phyloP scores from a whole-genome alignment of 2,797 vertebrate genomes.

The Dermochelys coriacea region DNA sequence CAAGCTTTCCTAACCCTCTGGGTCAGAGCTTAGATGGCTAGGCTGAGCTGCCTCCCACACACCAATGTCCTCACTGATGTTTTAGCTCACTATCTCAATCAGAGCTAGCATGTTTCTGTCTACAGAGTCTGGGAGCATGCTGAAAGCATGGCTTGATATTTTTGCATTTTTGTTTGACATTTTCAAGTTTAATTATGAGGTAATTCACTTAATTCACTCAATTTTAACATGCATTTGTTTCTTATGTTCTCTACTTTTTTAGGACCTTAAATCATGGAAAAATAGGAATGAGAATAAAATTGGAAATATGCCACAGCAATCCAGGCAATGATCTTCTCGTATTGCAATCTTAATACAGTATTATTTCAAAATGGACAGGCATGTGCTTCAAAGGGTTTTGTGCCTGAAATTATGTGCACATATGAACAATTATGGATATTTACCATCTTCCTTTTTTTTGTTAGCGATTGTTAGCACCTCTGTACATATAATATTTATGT shows the following conservation, averaged over 20 bases:
- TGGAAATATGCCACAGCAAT: neutral
- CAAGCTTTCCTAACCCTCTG: neutral
- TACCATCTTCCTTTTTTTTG: neutral
- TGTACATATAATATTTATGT: neutral
- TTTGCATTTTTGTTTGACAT: conserved; percentile 7
- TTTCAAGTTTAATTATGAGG: conserved; percentile 3
- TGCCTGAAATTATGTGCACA: neutral
- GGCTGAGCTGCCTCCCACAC: too few relatives aligned
- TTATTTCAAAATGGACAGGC: neutral
- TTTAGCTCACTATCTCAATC: neutral
- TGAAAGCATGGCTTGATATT: neutral
- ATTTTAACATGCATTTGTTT: neutral
- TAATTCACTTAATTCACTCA: conserved; percentile 14
- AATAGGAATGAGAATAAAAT: neutral
- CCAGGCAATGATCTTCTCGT: neutral
- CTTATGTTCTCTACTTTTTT: neutral
- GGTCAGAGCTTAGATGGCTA: neutral
- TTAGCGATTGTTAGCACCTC: neutral
- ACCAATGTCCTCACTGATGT: neutral
- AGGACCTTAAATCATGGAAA: neutral
- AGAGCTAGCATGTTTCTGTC: neutral
- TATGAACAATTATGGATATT: neutral
- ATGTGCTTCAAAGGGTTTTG: neutral
- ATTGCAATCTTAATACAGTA: neutral
- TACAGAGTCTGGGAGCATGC: neutral